These are phyloP conservation scores for Ceratoteleas bidentatus DNA, from an alignment of 1,140 invertebrate genomes.

Conservation along the genomic window DNA sequence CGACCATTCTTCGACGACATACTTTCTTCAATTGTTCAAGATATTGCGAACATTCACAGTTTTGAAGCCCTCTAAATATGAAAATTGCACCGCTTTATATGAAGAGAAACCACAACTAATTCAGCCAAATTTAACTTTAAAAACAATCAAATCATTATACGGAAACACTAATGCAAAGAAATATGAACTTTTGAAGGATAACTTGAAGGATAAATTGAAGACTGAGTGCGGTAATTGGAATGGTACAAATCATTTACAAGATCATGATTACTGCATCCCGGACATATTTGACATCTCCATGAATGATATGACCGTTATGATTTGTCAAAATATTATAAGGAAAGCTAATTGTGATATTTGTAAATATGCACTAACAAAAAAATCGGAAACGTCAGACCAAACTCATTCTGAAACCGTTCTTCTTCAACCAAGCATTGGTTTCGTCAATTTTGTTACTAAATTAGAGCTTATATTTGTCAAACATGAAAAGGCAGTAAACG, in stretches of 20 bases:
- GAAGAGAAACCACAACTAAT: constrained; percentile 23
- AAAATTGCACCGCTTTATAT: constrained; percentile 10
- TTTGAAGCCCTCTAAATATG: constrained; percentile 25
- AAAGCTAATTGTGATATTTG: constrained; percentile 2
- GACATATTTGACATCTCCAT: constrained; percentile 8
- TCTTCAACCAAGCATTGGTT: constrained; percentile 8
- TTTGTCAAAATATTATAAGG: constrained; percentile 1
- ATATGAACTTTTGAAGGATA: not conserved
- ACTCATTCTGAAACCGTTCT: not conserved
- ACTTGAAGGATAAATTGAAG: not conserved
- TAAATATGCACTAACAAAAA: constrained; percentile 2
- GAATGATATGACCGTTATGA: not conserved
- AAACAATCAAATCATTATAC: constrained; percentile 12
- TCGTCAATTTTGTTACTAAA: not conserved
- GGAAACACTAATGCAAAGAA: not conserved
- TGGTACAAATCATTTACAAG: constrained; percentile 9
- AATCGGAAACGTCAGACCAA: not conserved
- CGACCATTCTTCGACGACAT: constrained; percentile 17
- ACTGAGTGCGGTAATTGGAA: constrained; percentile 3
- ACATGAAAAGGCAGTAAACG: not conserved
- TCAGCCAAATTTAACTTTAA: not conserved
- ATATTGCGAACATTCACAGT: constrained; percentile 18
- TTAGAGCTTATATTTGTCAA: not conserved
- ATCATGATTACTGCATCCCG: constrained; percentile 16
- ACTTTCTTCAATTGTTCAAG: constrained; percentile 28